Evolutionary conservation across 2,888 invertebrate species (phyloP), one percentile per base, ranked within the genome.

Genomic region (Apamea monoglypha): DNA sequence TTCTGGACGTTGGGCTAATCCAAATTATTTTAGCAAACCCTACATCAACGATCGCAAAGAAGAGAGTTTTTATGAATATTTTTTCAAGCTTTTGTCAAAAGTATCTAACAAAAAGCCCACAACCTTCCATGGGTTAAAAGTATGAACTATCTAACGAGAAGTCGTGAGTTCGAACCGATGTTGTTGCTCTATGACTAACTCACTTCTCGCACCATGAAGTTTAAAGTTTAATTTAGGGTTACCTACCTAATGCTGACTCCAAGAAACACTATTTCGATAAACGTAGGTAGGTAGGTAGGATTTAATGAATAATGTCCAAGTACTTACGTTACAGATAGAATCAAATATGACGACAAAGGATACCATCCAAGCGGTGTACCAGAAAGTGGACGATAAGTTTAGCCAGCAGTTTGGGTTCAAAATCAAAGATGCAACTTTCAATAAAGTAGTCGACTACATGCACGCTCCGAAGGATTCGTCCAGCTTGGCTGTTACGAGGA

Each of bases 401-500:
- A 72, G 82, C 14, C 90, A 94, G 50, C 96, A 96, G 80, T 96
- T 96, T 80, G 95, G 94, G 1, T 96, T 95, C 82, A 85, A 88
- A 32, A 80, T 94, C 1, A 87, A 87, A 71, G 94, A 96, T 53
- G 83, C 90, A 0, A 91, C 95, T 14, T 94, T 97, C 76, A 89
- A 93, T 2, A 96, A 95, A 79, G 93, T 98, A 44, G 95, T 97
- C 0, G 89, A 92, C 66, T 97, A 98, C 88, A 94, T 98, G 93
- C 97, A 98, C 91, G 93, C 95, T 70, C 98, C 98, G 0, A 97
- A 97, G 61, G 98, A 99, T 95, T 97, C 98, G 0, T 97, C 98
- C 0, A 98, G 98, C 87, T 96, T 99, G 77, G 99, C 98, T 18
- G 94, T 98, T 0, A 98, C 98, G 18, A 97, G 99, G 81, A 98